Evolutionary conservation across 2,888 invertebrate species (phyloP), one percentile per base, ranked within the genome.

Genomic region (Nebria salina): DNA sequence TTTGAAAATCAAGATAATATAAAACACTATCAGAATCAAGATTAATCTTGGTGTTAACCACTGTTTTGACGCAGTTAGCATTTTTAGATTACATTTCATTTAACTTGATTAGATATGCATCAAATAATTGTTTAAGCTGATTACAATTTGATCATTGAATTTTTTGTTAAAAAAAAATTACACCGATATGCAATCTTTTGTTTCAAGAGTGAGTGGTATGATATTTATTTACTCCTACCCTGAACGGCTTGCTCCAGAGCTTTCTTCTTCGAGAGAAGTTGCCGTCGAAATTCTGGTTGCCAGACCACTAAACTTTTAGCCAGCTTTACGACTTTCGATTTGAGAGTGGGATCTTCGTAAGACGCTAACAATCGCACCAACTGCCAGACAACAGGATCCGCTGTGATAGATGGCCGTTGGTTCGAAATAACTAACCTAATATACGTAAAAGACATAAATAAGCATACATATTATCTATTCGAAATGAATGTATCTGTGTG

Each of bases 211-310:
- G 54, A 54, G 54, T 54, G 13, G 13, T 7, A 54, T 54, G 25
- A 15, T 64, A 42, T 73, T 42, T 66, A 79, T 74, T 64, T 79
- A 72, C 73, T 65, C 76, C 85, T 86, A 90, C 95, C 97, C 89
- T 97, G 96, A 2, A 97, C 94, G 20, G 97, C 96, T 84, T 94
- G 93, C 87, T 97, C 96, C 65, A 97, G 89, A 82, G 95, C 93
- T 84, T 94, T 91, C 83, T 94, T 92, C 77, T 94, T 91, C 15
- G 92, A 91, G 43, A 93, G 91, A 15, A 97, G 89, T 0, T 92
- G 91, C 79, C 93, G 93, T 82, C 94, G 91, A n/a, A 93, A 88
- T 75, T 91, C 92, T 0, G 94, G 94, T 77, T 93, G 92, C 87
- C 92, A 94, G 83, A 91, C 91, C 6, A 91, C 90, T 82, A 94